Conservation (phyloP, 2,113 vertebrate species). For the Phalacrocorax pelagicus region DNA sequence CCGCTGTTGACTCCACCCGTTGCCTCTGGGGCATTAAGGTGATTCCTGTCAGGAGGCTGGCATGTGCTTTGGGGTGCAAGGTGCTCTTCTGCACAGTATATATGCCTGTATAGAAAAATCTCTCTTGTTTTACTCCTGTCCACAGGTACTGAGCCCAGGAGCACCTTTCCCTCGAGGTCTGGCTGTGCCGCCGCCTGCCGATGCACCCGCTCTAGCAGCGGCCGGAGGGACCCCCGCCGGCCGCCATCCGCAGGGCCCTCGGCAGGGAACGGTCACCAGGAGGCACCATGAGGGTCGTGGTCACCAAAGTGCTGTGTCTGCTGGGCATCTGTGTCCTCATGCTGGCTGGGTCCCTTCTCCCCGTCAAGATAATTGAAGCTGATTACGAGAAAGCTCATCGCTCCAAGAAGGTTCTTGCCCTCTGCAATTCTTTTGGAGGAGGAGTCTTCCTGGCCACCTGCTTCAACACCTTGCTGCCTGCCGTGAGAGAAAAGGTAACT, state of each 20-base stretch:
- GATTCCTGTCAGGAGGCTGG: not conserved
- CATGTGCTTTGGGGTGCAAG: not conserved
- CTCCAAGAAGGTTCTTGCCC: slow-evolving; percentile 75
- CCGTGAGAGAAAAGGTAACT: slow-evolving; percentile 86
- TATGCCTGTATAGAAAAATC: rapidly evolving
- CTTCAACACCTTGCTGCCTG: slow-evolving; percentile 89
- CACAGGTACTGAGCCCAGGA: not conserved
- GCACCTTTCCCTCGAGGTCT: not conserved
- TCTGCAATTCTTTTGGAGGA: slow-evolving; percentile 88
- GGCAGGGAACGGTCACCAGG: no score
- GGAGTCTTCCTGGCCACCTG: slow-evolving; percentile 93
- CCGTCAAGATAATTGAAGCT: slow-evolving; percentile 80
- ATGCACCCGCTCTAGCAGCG: rapidly evolving
- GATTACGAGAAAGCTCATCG: slow-evolving; percentile 81
- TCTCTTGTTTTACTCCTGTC: rapidly evolving
- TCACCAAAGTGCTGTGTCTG: slow-evolving; percentile 86
- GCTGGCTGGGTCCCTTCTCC: slow-evolving; percentile 85
- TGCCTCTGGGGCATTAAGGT: not conserved
- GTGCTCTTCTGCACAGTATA: not conserved
- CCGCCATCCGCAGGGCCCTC: not conserved
- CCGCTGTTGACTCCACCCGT: rapidly evolving
- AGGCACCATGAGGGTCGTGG: slow-evolving; percentile 76
- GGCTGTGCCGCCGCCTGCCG: rapidly evolving
- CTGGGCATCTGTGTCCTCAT: slow-evolving; percentile 83
- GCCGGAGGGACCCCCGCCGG: not conserved